Evolutionary conservation across 2,797 vertebrate genomes (phyloP).

Genomic region (Catharus ustulatus): DNA sequence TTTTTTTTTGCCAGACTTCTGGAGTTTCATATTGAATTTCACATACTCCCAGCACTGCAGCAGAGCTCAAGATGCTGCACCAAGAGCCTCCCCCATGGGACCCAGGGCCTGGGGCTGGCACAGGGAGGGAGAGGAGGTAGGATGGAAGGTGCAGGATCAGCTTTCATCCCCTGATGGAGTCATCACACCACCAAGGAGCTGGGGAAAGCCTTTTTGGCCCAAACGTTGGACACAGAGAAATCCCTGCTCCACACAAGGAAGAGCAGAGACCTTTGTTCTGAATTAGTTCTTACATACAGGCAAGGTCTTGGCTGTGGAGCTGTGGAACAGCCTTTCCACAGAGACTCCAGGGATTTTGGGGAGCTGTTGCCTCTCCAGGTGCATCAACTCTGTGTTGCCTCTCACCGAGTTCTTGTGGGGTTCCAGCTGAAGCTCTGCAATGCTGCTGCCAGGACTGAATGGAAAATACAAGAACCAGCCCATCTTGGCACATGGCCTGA

Average conservation of each 20-base stretch:
- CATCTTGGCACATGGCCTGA: neutral
- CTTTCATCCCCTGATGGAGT: neutral
- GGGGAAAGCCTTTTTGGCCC: neutral
- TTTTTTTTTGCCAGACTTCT: neutral
- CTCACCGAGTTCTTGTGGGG: neutral
- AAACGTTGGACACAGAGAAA: fast-evolving
- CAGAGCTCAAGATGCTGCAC: neutral
- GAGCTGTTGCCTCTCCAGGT: neutral
- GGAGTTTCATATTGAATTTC: neutral
- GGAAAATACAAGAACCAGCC: neutral
- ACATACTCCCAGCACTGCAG: neutral
- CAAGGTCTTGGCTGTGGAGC: neutral
- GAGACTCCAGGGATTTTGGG: neutral
- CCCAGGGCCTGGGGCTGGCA: neutral
- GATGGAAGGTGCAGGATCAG: neutral
- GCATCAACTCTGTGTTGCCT: neutral
- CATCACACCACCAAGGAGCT: neutral
- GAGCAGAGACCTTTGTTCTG: neutral
- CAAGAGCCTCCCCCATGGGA: fast-evolving
- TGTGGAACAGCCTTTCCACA: neutral
- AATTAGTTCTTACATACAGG: neutral
- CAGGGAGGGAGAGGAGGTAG: neutral
- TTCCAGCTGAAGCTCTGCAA: neutral
- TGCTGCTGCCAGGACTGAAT: neutral
- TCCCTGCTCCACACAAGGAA: neutral